Base-by-base conservation (phyloP, 2,113 vertebrate species). In the Spizaetus ornatus region DNA sequence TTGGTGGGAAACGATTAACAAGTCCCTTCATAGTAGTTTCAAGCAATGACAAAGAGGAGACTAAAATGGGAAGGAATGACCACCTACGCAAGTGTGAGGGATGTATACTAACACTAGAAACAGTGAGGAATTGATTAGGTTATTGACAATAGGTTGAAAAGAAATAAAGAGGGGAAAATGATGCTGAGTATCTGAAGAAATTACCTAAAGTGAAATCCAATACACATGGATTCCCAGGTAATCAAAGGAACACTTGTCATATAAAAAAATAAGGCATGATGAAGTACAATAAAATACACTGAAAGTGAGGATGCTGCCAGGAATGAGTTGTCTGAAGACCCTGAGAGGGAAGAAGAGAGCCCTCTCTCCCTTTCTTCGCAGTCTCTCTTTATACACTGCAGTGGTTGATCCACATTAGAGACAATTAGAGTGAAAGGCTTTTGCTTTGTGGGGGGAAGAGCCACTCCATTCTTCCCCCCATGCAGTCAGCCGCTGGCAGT, bases 191-290 rank as follows among this genome's bases (percentile, higher is more conserved):
- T 43, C 63, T 89, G 67, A 82, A 92, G 87, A 92, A 88, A 91
- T 92, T 94, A 88, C 52, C 38, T 93, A 62, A 89, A 95, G 72
- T 97, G 91, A 96, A 97, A 97, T 93, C 52, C 91, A 90, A 88
- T 95, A 86, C 40, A 86, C 79, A 93, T 34, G 62, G 63, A 89
- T 78, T 89, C 47, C 42, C 27, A 76, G 53, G 47, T 66, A 95
- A 85, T 67, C 73, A 86, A 90, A 92, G 38, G 31, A 83, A 90
- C 42, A 59, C 26, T 90, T 80, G 66, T 78, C 84, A 92, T 90
- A 92, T 34, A 80, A 96, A 93, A 91, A 95, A 70, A 77, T 17
- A 59, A 86, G 45, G 31, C 25, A 77, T 25, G n/a, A 72, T 38
- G 45, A 95, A 93, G 58, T 36, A 62, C 29, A 92, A 43, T 82